Conservation (phyloP, 2,888 invertebrate species). For the Stenodema calcarata region DNA sequence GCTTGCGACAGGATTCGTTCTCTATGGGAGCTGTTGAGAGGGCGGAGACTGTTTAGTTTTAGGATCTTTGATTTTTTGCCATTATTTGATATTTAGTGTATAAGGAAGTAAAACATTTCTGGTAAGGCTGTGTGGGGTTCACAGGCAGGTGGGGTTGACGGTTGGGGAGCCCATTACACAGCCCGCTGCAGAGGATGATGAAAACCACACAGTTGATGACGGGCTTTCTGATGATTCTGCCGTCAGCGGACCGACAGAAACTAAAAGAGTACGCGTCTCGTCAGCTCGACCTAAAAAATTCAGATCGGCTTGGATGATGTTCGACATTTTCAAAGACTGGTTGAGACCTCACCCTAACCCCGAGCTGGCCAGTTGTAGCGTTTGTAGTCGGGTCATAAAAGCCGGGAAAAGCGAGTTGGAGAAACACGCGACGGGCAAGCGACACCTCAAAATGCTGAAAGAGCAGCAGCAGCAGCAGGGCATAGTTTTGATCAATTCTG, state of each 20-base stretch:
- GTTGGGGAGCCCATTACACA: constrained; percentile 48
- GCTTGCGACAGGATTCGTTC: background rate
- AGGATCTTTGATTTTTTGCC: background rate
- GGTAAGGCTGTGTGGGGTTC: constrained; percentile 33
- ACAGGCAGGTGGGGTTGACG: constrained; percentile 52
- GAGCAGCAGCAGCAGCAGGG: constrained; percentile 39
- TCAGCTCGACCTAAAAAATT: constrained; percentile 43
- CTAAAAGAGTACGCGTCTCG: constrained; percentile 16
- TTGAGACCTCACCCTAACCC: constrained; percentile 57
- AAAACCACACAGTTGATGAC: constrained; percentile 43
- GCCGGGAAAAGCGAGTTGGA: constrained; percentile 60
- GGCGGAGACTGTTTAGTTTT: no score
- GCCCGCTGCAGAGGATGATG: background rate
- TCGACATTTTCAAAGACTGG: constrained; percentile 59
- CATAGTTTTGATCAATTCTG: constrained; percentile 7
- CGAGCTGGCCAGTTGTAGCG: constrained; percentile 58
- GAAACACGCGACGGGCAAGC: constrained; percentile 59
- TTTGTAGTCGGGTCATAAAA: constrained; percentile 58
- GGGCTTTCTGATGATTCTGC: constrained; percentile 42
- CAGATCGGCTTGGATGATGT: constrained; percentile 55
- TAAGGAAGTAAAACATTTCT: constrained; percentile 34
- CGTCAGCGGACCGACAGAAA: constrained; percentile 1
- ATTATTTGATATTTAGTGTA: background rate
- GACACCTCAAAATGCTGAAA: constrained; percentile 56
- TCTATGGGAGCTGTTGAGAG: background rate